Base-by-base conservation (phyloP, 2,888 invertebrate species). In the Eupithecia tripunctaria region DNA sequence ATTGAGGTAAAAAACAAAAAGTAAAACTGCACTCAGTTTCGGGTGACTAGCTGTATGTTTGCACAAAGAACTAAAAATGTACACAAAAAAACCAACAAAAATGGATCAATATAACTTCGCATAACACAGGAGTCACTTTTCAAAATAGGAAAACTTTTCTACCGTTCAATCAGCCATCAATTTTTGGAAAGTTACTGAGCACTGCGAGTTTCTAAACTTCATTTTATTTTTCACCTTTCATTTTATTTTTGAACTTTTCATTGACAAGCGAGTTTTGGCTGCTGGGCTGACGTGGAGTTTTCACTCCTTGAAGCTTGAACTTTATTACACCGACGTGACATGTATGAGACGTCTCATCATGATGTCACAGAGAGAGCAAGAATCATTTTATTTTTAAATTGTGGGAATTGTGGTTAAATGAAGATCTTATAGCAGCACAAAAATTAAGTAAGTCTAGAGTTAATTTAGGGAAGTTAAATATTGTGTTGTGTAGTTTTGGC, bases 151-250 rank as follows among this genome's bases (percentile, higher is more conserved):
- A 56, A 56, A 56, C 25, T 56, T 56, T 56, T 25, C n/a, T 10
- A 25, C 25, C 2, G 2, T 25, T 56, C 56, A 56, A 21, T 64
- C 41, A 41, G 18, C 41, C 18, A 47, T 27, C 25, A 66, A 66
- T 21, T 29, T 27, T 29, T 32, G 68, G 47, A 69, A 68, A 69
- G 47, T 69, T 69, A 2, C 27, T 51, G 18, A 64, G 64, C 32
- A 63, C 47, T 38, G 64, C 38, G 60, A 47, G 6, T 21, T 29
- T 51, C 14, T 27, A 63, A 47, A 63, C 43, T 47, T 47, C 38
- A 18, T 69, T 41, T n/a, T 18, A 12, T 68, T 68, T 62, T 68
- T 62, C 62, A 62, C 38, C 59, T 70, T 69, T 63, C 15, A 15
- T 63, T 29, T 51, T 63, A 36, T 69, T 69, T 64, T 51, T 68